Percentiles rank a stretch among this genome's conserved stretches.
These are phyloP conservation scores for Xanthia togata DNA, from an alignment of 2,888 invertebrate genomes.

Conservation along the genomic window DNA sequence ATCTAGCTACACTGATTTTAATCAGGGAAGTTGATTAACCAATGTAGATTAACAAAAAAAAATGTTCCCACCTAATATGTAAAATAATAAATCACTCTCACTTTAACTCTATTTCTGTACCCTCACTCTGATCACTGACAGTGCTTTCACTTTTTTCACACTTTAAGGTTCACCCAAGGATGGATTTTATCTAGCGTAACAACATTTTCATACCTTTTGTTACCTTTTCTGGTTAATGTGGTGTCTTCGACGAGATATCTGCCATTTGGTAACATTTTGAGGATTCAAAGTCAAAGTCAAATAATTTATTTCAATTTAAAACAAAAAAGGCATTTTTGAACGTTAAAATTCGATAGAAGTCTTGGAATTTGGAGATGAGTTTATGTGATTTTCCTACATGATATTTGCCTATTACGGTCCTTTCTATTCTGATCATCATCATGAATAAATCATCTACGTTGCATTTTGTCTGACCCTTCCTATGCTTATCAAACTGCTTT, in stretches of 20 bases:
- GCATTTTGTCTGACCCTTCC: conserved; percentile 20
- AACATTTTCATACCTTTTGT: conserved; percentile 21
- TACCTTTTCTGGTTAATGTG: conserved; percentile 17
- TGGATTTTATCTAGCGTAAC: conserved; percentile 21
- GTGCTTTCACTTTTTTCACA: too few relatives aligned
- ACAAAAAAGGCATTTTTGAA: too few relatives aligned
- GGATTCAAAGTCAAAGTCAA: too few relatives aligned
- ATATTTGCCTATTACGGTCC: conserved; percentile 29
- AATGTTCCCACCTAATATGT: too few relatives aligned
- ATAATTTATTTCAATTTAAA: too few relatives aligned
- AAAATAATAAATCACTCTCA: too few relatives aligned
- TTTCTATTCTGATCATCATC: conserved; percentile 23
- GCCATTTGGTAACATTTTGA: conserved; percentile 28
- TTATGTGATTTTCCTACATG: conserved; percentile 27
- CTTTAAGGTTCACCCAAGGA: conserved; percentile 12
- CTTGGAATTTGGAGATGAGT: conserved; percentile 23
- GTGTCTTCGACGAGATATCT: conserved; percentile 31
- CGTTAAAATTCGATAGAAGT: conserved; percentile 21
- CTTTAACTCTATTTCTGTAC: too few relatives aligned
- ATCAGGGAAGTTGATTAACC: too few relatives aligned
- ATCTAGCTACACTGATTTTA: too few relatives aligned
- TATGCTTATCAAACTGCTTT: conserved; percentile 26
- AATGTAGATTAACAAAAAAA: too few relatives aligned
- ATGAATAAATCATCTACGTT: conserved; percentile 16
- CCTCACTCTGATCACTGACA: too few relatives aligned